phyloP scores from a whole-genome alignment of 2,113 vertebrate genomes.

The Rhinolophus ferrumequinum region DNA sequence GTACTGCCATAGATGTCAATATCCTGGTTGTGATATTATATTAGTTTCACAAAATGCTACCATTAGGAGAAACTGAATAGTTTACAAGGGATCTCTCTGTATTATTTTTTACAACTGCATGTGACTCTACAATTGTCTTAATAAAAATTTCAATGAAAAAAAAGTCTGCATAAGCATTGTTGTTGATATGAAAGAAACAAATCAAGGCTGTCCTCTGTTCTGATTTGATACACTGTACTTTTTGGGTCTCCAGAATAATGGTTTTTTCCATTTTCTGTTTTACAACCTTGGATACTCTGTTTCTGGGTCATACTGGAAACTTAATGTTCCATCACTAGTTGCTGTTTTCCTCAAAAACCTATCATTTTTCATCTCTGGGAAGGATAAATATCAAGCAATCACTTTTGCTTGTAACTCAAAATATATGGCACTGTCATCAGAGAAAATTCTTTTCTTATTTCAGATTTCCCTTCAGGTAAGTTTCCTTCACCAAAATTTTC shows the following conservation, averaged over 20 bases:
- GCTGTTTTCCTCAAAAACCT: conserved; percentile 55
- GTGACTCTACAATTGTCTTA: conserved; percentile 32
- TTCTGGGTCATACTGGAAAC: conserved; percentile 62
- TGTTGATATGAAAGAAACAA: conserved; percentile 55
- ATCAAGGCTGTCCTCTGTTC: conserved; percentile 56
- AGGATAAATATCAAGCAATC: conserved; percentile 46
- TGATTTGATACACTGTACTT: conserved; percentile 45
- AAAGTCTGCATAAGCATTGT: conserved; percentile 1
- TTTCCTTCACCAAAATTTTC: conserved; percentile 30
- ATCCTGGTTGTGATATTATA: neutral
- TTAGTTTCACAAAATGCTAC: conserved; percentile 39
- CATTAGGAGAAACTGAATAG: neutral
- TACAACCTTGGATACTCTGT: conserved; percentile 41
- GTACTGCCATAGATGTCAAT: neutral
- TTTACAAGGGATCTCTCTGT: conserved; percentile 23
- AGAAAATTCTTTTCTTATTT: neutral
- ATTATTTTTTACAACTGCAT: conserved; percentile 7
- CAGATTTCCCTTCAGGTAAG: neutral
- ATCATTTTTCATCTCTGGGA: conserved; percentile 41
- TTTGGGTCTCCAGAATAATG: neutral
- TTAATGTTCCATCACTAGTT: conserved; percentile 15
- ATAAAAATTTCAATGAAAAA: conserved; percentile 43
- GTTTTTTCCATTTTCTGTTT: conserved; percentile 46
- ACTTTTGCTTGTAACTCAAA: conserved; percentile 14
- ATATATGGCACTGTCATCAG: neutral